Conservation (phyloP, 2,797 vertebrate species). For the Paratrypauchen microcephalus region DNA sequence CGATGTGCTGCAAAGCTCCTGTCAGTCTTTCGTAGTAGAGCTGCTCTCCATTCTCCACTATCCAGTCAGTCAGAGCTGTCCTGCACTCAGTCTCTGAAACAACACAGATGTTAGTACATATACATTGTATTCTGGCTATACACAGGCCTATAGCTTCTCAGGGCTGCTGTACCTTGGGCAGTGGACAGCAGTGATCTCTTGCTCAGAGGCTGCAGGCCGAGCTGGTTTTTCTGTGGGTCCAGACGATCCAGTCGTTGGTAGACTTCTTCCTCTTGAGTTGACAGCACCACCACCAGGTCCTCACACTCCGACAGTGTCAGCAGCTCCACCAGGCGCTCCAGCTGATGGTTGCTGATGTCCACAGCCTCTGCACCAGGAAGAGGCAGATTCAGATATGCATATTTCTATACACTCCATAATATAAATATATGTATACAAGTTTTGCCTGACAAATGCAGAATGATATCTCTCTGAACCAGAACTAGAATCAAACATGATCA, state of each 20-base stretch:
- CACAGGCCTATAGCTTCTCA: not conserved
- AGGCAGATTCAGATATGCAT: conserved; percentile 6
- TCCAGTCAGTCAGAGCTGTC: conserved; percentile 74
- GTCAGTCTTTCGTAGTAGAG: conserved; percentile 82
- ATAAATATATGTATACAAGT: no score
- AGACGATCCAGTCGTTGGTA: conserved; percentile 63
- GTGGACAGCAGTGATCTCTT: conserved; percentile 45
- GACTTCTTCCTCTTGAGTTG: conserved; percentile 63
- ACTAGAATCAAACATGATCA: no score
- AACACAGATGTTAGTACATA: not conserved
- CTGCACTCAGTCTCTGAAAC: conserved; percentile 70
- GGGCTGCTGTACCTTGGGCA: conserved; percentile 41
- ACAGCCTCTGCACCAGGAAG: conserved; percentile 52
- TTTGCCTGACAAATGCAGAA: no score
- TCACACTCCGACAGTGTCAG: conserved; percentile 80
- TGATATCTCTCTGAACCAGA: no score
- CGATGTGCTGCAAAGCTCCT: conserved; percentile 76
- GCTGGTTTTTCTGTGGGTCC: conserved; percentile 58
- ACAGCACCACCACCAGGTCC: conserved; percentile 73
- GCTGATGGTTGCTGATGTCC: conserved; percentile 77
- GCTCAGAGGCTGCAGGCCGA: conserved; percentile 34
- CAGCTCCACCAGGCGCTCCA: conserved; percentile 80
- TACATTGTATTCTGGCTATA: not conserved
- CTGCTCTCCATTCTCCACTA: conserved; percentile 60
- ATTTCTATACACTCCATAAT: not conserved